Evolutionary conservation across 2,797 vertebrate species (phyloP).

Genomic region (Halcyon leucocephala): DNA sequence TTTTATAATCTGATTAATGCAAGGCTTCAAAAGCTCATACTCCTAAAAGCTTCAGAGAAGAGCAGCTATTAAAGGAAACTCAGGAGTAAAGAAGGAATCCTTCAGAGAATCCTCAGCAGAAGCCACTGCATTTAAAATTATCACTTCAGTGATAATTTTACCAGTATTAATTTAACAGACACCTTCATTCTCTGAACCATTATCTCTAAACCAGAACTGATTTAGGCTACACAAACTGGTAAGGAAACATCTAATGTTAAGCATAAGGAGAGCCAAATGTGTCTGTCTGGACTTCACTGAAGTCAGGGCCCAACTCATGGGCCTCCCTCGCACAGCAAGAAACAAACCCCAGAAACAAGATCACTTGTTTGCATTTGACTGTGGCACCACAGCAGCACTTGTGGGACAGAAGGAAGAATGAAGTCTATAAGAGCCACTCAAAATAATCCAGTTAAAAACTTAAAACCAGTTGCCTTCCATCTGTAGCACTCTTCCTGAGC

Average conservation of each 20-base stretch:
- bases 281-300: neutral
- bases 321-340: neutral
- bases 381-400: neutral
- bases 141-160: neutral
- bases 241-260: neutral
- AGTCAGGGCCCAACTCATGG: neutral
- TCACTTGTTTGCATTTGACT: neutral
- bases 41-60: neutral
- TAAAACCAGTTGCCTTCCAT: neutral
- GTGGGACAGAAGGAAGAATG: neutral
- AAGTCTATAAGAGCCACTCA: neutral
- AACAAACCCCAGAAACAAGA: neutral
- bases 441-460: neutral
- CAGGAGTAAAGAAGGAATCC: neutral
- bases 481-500: neutral
- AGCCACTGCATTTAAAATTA: neutral
- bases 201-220: neutral
- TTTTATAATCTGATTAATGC: slow-evolving; percentile 5
- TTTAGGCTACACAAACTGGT: neutral
- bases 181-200: neutral
- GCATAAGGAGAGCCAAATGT: neutral
- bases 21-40: neutral
- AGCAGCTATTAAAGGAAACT: slow-evolving; percentile 3
- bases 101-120: neutral
- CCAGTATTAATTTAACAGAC: neutral